Evolutionary conservation across 2,888 invertebrate genomes (phyloP).

Genomic region (Pollenia labialis): DNA sequence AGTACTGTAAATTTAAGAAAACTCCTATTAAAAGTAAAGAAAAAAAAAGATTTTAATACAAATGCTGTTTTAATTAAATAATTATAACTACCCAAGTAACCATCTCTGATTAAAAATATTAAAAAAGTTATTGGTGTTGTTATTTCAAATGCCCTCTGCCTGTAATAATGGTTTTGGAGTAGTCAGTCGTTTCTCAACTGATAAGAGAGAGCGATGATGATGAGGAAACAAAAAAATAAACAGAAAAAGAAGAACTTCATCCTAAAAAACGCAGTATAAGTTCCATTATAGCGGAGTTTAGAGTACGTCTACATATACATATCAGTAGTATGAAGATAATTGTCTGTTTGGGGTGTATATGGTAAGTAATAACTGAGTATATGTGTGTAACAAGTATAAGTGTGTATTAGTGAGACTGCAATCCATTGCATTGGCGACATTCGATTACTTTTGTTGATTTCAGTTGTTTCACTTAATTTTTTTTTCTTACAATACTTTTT

Average conservation of each 20-base stretch:
- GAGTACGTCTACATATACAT: constrained; percentile 58
- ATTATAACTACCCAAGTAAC: neutral
- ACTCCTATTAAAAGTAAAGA: no score
- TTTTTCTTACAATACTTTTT: constrained; percentile 22
- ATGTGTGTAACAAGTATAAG: constrained; percentile 34
- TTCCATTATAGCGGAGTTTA: constrained; percentile 38
- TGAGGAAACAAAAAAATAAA: no score
- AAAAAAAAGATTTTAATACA: no score
- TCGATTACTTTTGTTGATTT: constrained; percentile 80
- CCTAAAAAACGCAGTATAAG: constrained; percentile 16
- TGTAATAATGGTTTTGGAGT: constrained; percentile 63
- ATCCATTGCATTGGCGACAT: constrained; percentile 80
- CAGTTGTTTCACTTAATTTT: constrained; percentile 68
- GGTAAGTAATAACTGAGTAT: constrained; percentile 12
- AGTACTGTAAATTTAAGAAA: no score
- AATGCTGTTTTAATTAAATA: no score
- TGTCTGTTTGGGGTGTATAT: constrained; percentile 34
- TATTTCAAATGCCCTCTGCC: constrained; percentile 55
- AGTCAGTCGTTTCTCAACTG: constrained; percentile 70
- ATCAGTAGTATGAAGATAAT: constrained; percentile 50
- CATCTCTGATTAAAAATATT: constrained; percentile 33
- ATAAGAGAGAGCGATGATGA: constrained; percentile 62
- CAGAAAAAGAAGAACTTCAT: constrained; percentile 23
- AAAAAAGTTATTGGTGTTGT: constrained; percentile 43
- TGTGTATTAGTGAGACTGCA: constrained; percentile 66